These are phyloP conservation scores for Pantherophis vulpinus DNA, from an alignment of 2,797 vertebrate genomes.

Conservation along the genomic window DNA sequence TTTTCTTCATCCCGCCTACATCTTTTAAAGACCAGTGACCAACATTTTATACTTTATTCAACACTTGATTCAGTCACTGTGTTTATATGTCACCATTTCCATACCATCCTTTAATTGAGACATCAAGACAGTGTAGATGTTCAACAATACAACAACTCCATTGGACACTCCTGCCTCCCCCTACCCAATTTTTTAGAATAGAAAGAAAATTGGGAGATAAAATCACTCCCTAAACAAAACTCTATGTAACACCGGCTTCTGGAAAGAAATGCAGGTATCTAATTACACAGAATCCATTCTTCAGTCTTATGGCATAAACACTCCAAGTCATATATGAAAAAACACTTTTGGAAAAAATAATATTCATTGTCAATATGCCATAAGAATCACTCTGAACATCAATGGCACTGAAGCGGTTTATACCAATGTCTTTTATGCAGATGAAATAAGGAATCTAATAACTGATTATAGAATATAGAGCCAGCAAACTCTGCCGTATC, in stretches of 20 bases:
- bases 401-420: not conserved
- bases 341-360: not conserved
- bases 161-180: not conserved
- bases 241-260: not conserved
- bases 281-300: not conserved
- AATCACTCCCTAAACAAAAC: not conserved
- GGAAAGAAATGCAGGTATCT: not conserved
- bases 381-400: not conserved
- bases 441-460: not conserved
- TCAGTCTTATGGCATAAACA: not conserved
- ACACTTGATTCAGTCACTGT: not conserved
- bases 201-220: not conserved
- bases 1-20: not conserved
- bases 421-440: not conserved
- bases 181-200: not conserved
- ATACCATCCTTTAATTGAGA: not conserved
- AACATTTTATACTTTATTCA: not conserved
- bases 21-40: not conserved
- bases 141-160: not conserved
- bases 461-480: not conserved
- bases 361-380: not conserved
- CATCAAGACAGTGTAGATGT: not conserved
- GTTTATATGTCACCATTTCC: not conserved
- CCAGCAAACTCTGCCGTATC: not conserved
- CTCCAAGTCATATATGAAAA: not conserved